Evolutionary conservation across 2,888 invertebrate genomes (phyloP).

Genomic region (Ditula angustiorana): DNA sequence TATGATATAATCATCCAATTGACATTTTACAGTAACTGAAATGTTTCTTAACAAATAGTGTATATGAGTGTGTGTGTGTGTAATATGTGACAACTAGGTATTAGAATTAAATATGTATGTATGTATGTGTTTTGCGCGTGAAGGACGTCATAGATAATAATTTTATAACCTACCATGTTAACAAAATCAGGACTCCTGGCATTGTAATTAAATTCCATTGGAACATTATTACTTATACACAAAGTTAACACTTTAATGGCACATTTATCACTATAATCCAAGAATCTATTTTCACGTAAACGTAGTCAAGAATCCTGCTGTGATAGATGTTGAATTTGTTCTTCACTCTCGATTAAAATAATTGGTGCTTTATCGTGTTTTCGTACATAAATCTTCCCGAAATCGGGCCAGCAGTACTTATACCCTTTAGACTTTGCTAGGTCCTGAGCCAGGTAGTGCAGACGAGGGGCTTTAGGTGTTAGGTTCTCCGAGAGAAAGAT

Average conservation of each 20-base stretch:
- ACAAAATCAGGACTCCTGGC: too few species aligned
- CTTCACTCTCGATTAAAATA: not conserved
- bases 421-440: not conserved
- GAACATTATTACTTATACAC: too few species aligned
- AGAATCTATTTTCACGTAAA: not conserved
- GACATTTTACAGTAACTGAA: too few species aligned
- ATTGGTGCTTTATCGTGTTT: not conserved
- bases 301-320: not conserved
- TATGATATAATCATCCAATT: too few species aligned
- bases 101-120: too few species aligned
- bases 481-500: not conserved
- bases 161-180: too few species aligned
- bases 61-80: too few species aligned
- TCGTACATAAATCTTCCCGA: not conserved
- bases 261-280: not conserved
- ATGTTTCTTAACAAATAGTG: too few species aligned
- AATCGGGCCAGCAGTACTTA: not conserved
- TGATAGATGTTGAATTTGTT: not conserved
- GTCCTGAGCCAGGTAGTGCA: not conserved
- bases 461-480: not conserved
- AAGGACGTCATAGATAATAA: too few species aligned
- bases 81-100: too few species aligned
- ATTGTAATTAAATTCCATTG: too few species aligned
- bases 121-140: too few species aligned
- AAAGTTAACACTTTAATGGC: not conserved